Percentiles rank a stretch among this genome's conserved stretches.
Evolutionary conservation across 1,140 invertebrate species (phyloP).

Genomic region (Idris sp.): DNA sequence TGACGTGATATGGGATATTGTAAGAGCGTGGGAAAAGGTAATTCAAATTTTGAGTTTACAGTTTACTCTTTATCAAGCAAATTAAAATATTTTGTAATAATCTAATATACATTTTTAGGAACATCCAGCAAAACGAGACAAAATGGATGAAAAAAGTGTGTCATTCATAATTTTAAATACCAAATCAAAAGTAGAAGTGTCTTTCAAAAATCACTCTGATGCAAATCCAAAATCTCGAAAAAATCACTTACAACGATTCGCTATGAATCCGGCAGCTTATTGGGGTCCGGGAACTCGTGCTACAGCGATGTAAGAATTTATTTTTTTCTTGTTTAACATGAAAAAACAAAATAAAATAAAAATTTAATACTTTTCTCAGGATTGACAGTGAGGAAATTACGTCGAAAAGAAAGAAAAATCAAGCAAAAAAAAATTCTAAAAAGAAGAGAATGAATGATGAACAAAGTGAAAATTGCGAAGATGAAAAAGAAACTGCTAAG

Average conservation of each 20-base stretch:
- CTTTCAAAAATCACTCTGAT: constrained; percentile 83
- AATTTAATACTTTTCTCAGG: constrained; percentile 43
- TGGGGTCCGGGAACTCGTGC: constrained; percentile 93
- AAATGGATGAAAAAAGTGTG: constrained; percentile 79
- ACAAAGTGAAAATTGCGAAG: background rate
- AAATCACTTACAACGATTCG: constrained; percentile 87
- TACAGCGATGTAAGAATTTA: constrained; percentile 80
- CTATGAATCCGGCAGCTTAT: constrained; percentile 88
- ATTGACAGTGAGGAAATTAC: constrained; percentile 38
- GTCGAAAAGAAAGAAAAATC: constrained; percentile 49
- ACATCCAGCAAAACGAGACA: constrained; percentile 71
- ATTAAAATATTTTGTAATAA: too few relatives aligned
- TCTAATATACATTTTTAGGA: constrained; percentile 57
- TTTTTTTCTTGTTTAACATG: background rate
- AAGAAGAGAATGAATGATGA: constrained; percentile 12
- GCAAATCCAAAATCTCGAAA: constrained; percentile 90
- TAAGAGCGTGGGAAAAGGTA: constrained; percentile 87
- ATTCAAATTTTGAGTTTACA: too few relatives aligned
- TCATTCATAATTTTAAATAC: constrained; percentile 81
- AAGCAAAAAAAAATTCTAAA: constrained; percentile 36
- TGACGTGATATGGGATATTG: constrained; percentile 94
- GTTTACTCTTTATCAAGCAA: too few relatives aligned
- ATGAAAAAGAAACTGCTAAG: too few relatives aligned
- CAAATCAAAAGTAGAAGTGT: constrained; percentile 75
- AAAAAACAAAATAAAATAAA: too few relatives aligned